phyloP scores from a whole-genome alignment of 1,140 invertebrate species.

The Lepidostoma basale region DNA sequence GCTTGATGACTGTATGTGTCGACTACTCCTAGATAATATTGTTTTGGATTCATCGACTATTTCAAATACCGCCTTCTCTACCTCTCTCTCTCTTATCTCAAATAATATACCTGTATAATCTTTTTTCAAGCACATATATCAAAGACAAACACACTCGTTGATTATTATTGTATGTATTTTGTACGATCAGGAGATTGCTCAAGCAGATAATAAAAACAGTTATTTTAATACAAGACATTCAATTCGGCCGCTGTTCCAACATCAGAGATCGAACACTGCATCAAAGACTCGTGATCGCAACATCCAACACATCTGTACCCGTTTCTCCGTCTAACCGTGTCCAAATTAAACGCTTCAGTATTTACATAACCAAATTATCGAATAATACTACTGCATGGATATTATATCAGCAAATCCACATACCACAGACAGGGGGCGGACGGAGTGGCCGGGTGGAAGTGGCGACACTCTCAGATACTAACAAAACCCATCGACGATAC shows the following conservation, averaged over 20 bases:
- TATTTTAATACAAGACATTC: slow-evolving; percentile 11
- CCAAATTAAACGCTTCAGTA: slow-evolving; percentile 16
- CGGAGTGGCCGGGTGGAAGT: neutral
- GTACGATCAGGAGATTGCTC: slow-evolving; percentile 15
- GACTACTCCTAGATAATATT: neutral
- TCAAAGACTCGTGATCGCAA: neutral
- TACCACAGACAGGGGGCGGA: neutral
- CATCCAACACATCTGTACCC: slow-evolving; percentile 12
- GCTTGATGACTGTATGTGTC: slow-evolving; percentile 9
- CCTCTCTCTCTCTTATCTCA: slow-evolving; percentile 42
- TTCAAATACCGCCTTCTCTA: slow-evolving; percentile 42
- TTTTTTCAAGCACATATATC: slow-evolving; percentile 62
- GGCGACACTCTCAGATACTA: neutral
- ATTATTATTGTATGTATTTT: slow-evolving; percentile 29
- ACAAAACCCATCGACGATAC: neutral
- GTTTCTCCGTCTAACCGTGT: slow-evolving; percentile 20
- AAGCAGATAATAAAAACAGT: neutral
- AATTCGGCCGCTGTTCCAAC: neutral
- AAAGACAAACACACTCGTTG: slow-evolving; percentile 61
- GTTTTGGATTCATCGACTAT: slow-evolving; percentile 9
- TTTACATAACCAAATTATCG: slow-evolving; percentile 22
- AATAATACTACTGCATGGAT: slow-evolving; percentile 28
- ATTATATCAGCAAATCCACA: slow-evolving; percentile 9
- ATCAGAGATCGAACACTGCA: neutral
- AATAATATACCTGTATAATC: slow-evolving; percentile 51